Evolutionary conservation across 1,140 invertebrate species (phyloP).

Genomic region (Megathymus violae): DNA sequence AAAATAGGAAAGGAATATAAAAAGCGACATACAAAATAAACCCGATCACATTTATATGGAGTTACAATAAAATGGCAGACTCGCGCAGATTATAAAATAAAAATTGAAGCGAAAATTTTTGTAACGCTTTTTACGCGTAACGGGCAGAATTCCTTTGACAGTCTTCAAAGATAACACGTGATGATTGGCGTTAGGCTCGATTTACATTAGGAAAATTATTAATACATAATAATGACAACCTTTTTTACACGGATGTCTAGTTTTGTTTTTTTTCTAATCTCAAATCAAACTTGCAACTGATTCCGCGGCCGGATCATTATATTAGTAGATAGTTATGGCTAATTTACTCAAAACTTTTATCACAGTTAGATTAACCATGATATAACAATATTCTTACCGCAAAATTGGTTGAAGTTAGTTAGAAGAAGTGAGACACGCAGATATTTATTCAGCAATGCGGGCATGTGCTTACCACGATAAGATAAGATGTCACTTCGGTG

Average conservation of each 20-base stretch:
- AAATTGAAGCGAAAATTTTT: background rate
- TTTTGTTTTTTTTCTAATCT: no score
- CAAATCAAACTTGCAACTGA: no score
- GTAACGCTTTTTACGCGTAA: background rate
- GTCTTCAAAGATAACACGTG: constrained; percentile 2
- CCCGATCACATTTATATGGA: background rate
- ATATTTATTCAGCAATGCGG: no score
- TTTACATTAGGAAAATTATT: background rate
- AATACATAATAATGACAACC: background rate
- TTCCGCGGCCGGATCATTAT: no score
- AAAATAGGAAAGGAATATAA: background rate
- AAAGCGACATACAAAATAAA: constrained; percentile 1
- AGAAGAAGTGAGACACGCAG: no score
- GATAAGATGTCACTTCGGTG: no score
- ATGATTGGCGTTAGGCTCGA: background rate
- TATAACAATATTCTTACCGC: no score
- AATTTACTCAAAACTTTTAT: no score
- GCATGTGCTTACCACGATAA: no score
- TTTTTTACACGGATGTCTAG: background rate
- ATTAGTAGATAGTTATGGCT: no score
- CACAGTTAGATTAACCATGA: no score
- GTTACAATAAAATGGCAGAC: background rate
- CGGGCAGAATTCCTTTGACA: constrained; percentile 22
- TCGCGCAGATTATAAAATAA: background rate
- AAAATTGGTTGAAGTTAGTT: no score